A percentile compares a stretch with the other conserved stretches of the same genome.
Evolutionary conservation across 2,888 invertebrate species (phyloP).

Genomic region (Diadegma fenestrale): DNA sequence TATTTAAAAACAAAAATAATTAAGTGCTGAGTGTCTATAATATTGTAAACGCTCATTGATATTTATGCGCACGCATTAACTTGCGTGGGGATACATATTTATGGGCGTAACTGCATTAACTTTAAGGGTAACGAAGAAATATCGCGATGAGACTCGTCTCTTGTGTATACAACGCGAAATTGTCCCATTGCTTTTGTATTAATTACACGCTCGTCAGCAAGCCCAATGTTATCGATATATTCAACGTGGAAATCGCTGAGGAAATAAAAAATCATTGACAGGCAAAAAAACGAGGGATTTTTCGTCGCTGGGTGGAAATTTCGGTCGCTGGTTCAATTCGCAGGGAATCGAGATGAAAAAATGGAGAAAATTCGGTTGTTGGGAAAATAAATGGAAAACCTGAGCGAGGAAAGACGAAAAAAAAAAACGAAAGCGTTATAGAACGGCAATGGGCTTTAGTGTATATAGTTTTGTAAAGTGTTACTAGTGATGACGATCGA

Average conservation of each 20-base stretch:
- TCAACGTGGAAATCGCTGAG: conserved; percentile 16
- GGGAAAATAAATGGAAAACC: conserved; percentile 56
- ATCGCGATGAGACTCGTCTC: conserved; percentile 33
- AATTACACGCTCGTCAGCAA: conserved; percentile 54
- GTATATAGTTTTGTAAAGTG: conserved; percentile 85
- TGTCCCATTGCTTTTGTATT: conserved; percentile 64
- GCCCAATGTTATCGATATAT: conserved; percentile 43
- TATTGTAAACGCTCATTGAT: not conserved
- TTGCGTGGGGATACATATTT: not conserved
- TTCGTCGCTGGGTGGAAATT: not conserved
- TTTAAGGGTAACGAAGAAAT: conserved; percentile 10
- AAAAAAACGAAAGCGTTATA: conserved; percentile 76
- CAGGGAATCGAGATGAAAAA: not conserved
- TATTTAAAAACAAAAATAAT: conserved; percentile 1
- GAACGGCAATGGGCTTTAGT: conserved; percentile 82
- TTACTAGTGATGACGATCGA: conserved; percentile 77
- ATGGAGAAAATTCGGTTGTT: no score
- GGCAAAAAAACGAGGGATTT: not conserved
- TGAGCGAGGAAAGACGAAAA: conserved; percentile 71
- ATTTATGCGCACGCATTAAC: not conserved
- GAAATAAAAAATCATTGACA: not conserved
- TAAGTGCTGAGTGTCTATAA: conserved; percentile 61
- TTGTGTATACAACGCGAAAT: conserved; percentile 45
- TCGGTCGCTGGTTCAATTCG: not conserved
- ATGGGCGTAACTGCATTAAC: not conserved